Evolutionary conservation across 2,888 invertebrate genomes (phyloP), one percentile per base, ranked within the genome.

Genomic region (Melipona beecheii): DNA sequence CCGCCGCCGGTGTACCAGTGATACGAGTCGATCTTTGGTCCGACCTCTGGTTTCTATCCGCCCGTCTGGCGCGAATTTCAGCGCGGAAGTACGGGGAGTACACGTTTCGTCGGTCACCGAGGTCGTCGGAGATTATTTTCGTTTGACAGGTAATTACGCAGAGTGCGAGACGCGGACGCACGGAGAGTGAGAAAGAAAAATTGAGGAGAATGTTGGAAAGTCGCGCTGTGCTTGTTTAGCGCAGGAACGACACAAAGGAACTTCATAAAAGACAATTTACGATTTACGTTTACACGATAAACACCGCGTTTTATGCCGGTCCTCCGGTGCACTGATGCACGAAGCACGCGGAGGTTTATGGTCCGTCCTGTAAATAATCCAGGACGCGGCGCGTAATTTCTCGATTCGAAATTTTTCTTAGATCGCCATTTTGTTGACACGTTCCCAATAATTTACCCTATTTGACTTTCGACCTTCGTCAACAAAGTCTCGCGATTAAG

Each of bases 221-320:
- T 64, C 4, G 21, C 21, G 64, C 19, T 31, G 49, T 17, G 27
- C n/a, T 5, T n/a, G 17, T 60, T 43, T 15, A 50, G n/a, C 15
- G 17, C 49, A 21, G 9, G n/a, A 15, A n/a, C 27, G 31, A 9
- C 27, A 21, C 27, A 27, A 50, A 72, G 31, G 27, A 31, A 62
- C 72, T 73, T 73, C 72, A 62, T 73, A 50, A 73, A 73, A 73
- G 21, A 21, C n/a, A 49, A 60, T 62, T 60, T 73, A 73, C 31
- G 72, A 73, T n/a, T n/a, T 19, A 62, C 11, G 50, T 49, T 73
- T 62, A 50, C 43, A 21, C 72, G 50, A 62, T 62, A 73, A 73
- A 73, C 50, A 73, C 50, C 72, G 50, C 9, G 72, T 62, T 43
- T 43, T 43, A 43, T 43, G 36, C 36, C 9, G 43, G 9, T 9